Evolutionary conservation across 2,113 vertebrate genomes (phyloP), one percentile per base, ranked within the genome.

Genomic region (Irena cyanogastra): DNA sequence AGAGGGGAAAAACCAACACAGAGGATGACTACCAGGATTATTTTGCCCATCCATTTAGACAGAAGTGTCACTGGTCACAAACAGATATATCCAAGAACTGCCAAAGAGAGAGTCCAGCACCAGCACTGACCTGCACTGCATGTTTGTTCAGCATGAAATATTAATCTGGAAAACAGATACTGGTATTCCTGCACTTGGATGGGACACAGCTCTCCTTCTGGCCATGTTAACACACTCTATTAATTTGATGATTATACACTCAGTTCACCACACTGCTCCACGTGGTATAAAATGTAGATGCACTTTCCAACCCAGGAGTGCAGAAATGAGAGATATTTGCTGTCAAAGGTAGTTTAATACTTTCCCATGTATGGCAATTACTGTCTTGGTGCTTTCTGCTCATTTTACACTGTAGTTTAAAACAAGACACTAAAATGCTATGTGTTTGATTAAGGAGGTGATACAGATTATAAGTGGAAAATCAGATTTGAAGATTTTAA

Each of bases 381-480:
- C 35, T 72, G 31, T 80, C 63, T 71, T 65, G 10, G 39, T 30
- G 22, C 6, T 96, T 91, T 74, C 33, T 75, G 30, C 33, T 79
- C 44, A 78, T 81, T 93, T 95, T 59, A 60, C n/a, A 50, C 23
- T 61, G 33, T 24, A 23, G 26, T 78, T 84, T 79, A 68, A 90
- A 90, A 83, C 56, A 79, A 84, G 76, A 82, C 19, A 70, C 16
- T 93, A 80, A 93, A 91, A 87, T 35, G n/a, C 84, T 94, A 70
- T 19, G 56, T 37, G 35, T 90, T 93, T 94, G 53, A 89, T 95
- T 84, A 96, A 96, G 22, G 50, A 91, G n/a, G 5, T 44, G 53
- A 89, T 70, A 42, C 23, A 68, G 19, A 60, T 79, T 93, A 63
- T 75, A 35, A 64, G 33, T 24, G 21, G 42, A 63, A 90, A 83